Conservation (phyloP, 2,888 invertebrate genomes). For the Cheilosia impressa region DNA sequence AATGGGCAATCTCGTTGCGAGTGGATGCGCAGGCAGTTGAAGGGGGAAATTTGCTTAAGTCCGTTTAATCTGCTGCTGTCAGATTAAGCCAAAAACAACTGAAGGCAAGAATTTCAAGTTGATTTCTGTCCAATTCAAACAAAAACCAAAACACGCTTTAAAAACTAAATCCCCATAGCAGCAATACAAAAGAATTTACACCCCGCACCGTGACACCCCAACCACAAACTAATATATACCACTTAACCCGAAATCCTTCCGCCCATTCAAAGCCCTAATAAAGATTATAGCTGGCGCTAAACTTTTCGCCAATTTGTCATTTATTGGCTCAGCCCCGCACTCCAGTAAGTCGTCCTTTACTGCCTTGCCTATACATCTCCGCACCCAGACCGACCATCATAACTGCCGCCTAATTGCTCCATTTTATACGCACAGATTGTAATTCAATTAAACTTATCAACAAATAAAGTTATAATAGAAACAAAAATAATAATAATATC, state of each 20-base stretch:
- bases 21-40: no score
- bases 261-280: conserved; percentile 17
- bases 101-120: no score
- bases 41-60: no score
- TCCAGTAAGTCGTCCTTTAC: not conserved
- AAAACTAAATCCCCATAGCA: no score
- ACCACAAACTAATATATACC: conserved; percentile 1
- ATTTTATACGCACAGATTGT: conserved; percentile 57
- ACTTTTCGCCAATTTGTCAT: conserved; percentile 74
- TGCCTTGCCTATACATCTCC: not conserved
- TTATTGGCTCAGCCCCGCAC: conserved; percentile 39
- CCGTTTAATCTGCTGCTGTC: no score
- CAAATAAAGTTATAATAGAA: conserved; percentile 46
- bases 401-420: conserved; percentile 39
- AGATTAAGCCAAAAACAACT: no score
- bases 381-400: conserved; percentile 4
- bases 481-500: conserved; percentile 4
- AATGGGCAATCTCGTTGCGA: no score
- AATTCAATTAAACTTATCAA: conserved; percentile 75
- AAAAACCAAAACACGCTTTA: no score
- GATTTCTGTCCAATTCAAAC: no score
- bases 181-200: no score
- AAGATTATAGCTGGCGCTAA: conserved; percentile 55
- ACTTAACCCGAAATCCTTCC: conserved; percentile 15
- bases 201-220: no score